A percentile compares a stretch with the other conserved stretches of the same genome.
These are phyloP conservation scores for Spilogale gracilis DNA, from an alignment of 2,113 vertebrate genomes.

Conservation along the genomic window DNA sequence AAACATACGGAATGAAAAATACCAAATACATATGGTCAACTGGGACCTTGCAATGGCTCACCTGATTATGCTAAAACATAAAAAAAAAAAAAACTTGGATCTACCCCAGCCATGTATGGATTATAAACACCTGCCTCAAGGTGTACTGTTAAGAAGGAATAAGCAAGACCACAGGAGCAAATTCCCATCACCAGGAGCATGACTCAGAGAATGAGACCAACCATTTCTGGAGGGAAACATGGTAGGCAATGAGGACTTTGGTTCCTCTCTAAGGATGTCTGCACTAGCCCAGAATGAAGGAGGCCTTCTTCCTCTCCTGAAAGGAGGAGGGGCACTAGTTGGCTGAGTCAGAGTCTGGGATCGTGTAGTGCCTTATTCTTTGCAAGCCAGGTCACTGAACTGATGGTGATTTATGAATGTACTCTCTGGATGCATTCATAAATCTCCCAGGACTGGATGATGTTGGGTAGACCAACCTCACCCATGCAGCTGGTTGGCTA, in stretches of 20 bases:
- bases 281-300: background rate
- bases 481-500: background rate
- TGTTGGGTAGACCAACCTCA: background rate
- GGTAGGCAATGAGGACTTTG: background rate
- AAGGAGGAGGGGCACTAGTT: background rate
- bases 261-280: background rate
- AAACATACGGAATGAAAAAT: background rate
- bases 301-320: background rate
- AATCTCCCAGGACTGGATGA: background rate
- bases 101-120: background rate
- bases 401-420: background rate
- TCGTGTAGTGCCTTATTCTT: background rate
- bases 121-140: background rate
- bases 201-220: background rate
- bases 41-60: background rate
- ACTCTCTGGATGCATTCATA: background rate
- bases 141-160: background rate
- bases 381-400: background rate
- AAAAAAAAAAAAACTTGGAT: background rate
- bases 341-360: background rate
- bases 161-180: background rate
- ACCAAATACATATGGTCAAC: background rate
- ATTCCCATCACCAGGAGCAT: background rate
- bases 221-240: background rate
- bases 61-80: background rate